A percentile compares a stretch with the other conserved stretches of the same genome.
Evolutionary conservation across 2,797 vertebrate species (phyloP).

Genomic region (Mormyrus hasselquistii): DNA sequence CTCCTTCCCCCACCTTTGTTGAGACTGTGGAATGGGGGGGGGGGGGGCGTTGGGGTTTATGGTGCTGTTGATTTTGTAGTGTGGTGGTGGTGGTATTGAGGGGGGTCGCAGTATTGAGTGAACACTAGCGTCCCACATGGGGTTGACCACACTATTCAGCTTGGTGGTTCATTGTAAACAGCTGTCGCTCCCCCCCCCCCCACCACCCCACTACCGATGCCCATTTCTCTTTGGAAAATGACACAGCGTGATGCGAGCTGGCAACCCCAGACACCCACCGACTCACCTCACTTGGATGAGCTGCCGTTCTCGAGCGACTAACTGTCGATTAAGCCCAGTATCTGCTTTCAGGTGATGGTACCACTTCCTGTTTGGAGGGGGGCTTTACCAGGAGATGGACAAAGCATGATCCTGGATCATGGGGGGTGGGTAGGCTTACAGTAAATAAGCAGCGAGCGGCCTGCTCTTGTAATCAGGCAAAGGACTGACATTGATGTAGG

Average conservation of each 20-base stretch:
- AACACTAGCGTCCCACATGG: neutral
- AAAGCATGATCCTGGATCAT: neutral
- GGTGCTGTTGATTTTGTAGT: neutral
- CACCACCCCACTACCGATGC: neutral
- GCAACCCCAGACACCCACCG: neutral
- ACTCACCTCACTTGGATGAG: neutral
- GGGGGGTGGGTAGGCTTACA: neutral
- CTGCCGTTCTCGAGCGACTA: neutral
- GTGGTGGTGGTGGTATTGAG: neutral
- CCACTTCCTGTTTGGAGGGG: neutral
- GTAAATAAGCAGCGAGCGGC: neutral
- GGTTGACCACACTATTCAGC: neutral
- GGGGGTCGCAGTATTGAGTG: neutral
- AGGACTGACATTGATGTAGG: neutral
- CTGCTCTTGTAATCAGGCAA: conserved; percentile 8
- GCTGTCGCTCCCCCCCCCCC: no score
- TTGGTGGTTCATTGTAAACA: neutral
- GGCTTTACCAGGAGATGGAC: neutral
- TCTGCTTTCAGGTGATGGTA: neutral
- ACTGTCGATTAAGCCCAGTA: neutral
- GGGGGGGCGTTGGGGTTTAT: neutral
- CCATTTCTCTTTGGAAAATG: neutral
- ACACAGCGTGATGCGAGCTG: neutral
- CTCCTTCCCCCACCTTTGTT: neutral
- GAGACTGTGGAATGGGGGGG: neutral